These are phyloP conservation scores for Cotesia congregata DNA, from an alignment of 2,888 invertebrate genomes.

Conservation along the genomic window DNA sequence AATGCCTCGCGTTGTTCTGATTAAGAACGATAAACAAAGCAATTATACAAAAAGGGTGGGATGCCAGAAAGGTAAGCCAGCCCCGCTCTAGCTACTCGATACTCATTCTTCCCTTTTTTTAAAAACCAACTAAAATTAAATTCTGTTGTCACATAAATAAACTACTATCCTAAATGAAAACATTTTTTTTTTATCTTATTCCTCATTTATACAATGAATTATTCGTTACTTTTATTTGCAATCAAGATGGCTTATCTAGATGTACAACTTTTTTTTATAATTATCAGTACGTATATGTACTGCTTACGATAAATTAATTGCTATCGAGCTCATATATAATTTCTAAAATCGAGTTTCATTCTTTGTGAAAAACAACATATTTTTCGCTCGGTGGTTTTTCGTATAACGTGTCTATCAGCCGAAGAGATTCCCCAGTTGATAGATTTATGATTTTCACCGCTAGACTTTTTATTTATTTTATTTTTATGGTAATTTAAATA, in stretches of 20 bases:
- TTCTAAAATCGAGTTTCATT: neutral
- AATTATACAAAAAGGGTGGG: conserved; percentile 66
- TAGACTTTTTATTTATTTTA: no score
- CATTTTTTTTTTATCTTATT: conserved; percentile 35
- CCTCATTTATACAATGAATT: neutral
- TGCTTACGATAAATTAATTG: neutral
- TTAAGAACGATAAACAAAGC: conserved; percentile 69
- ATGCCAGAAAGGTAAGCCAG: conserved; percentile 47
- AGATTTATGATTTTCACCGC: no score
- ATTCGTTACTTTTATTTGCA: conserved; percentile 1
- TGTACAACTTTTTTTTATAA: conserved; percentile 7
- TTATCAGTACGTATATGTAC: neutral
- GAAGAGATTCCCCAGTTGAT: neutral
- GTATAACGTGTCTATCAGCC: neutral
- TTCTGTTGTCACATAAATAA: conserved; percentile 30
- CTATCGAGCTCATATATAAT: neutral
- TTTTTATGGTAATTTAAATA: no score
- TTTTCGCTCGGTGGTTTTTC: conserved; percentile 18
- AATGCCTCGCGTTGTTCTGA: conserved; percentile 59
- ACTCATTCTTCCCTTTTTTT: conserved; percentile 5
- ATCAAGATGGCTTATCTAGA: neutral
- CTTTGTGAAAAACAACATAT: neutral
- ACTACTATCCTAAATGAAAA: conserved; percentile 48
- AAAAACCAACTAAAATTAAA: conserved; percentile 30
- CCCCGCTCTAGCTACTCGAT: conserved; percentile 39